phyloP scores from a whole-genome alignment of 2,113 vertebrate genomes.

The Takifugu bimaculatus region DNA sequence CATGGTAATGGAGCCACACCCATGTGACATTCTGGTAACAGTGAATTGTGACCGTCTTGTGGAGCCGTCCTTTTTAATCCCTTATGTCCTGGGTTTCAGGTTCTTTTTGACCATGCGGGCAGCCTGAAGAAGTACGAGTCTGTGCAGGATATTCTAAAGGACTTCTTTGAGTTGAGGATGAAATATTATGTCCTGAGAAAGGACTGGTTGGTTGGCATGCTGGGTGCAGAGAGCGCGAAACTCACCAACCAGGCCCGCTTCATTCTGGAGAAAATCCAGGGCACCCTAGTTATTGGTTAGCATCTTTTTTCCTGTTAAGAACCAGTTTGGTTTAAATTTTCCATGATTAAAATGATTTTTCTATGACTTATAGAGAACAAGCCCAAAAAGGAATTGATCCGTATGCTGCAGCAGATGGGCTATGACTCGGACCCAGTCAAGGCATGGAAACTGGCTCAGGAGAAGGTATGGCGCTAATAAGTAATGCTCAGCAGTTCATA shows the following conservation, averaged over 20 bases:
- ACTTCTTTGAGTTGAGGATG: slow-evolving; percentile 90
- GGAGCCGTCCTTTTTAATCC: background rate
- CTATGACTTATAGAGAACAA: slow-evolving; percentile 86
- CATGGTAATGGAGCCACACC: slow-evolving; percentile 77
- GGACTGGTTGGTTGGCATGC: slow-evolving; percentile 91
- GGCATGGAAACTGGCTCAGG: slow-evolving; percentile 88
- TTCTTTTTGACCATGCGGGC: slow-evolving; percentile 93
- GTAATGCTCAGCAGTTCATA: background rate
- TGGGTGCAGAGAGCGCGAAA: slow-evolving; percentile 85
- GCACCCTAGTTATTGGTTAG: slow-evolving; percentile 91
- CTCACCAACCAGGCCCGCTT: slow-evolving; percentile 96
- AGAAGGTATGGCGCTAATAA: slow-evolving; percentile 78
- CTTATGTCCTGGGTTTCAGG: slow-evolving; percentile 64
- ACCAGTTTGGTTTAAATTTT: background rate
- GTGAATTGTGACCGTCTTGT: background rate
- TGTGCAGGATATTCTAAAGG: slow-evolving; percentile 84
- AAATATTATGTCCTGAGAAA: slow-evolving; percentile 90
- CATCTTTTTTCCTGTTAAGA: background rate
- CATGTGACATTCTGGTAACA: background rate
- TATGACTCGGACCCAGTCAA: slow-evolving; percentile 96
- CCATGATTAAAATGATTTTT: background rate
- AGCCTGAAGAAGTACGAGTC: slow-evolving; percentile 93
- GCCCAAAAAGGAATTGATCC: slow-evolving; percentile 93
- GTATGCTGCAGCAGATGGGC: slow-evolving; percentile 87
- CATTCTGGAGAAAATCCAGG: slow-evolving; percentile 97